Evolutionary conservation across 2,113 vertebrate genomes (phyloP).

Genomic region (Tachysurus vachellii): DNA sequence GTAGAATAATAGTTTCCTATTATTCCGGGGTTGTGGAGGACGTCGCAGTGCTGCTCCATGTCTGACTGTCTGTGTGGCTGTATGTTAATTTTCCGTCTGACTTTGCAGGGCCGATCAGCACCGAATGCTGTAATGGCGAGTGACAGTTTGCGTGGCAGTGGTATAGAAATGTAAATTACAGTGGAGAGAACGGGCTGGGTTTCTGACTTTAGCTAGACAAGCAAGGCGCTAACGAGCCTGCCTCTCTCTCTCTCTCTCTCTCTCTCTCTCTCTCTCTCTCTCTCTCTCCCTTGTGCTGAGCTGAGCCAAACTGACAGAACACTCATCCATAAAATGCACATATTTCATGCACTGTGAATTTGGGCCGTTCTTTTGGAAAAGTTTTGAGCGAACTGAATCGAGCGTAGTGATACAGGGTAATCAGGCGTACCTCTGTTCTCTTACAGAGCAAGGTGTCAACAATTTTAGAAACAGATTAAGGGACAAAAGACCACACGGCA

Average conservation of each 20-base stretch:
- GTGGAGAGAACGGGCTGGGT: constrained; percentile 1
- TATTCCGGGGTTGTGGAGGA: constrained; percentile 12
- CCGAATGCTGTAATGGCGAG: constrained; percentile 23
- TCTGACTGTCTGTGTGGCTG: constrained; percentile 28
- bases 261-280: neutral
- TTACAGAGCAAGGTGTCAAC: constrained; percentile 18
- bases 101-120: constrained; percentile 40
- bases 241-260: constrained; percentile 9
- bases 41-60: neutral
- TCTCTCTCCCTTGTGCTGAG: neutral
- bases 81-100: constrained; percentile 48
- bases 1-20: neutral
- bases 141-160: constrained; percentile 26
- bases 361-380: neutral
- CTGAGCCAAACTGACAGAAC: constrained; percentile 32
- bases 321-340: constrained; percentile 49
- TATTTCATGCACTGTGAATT: constrained; percentile 45
- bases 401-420: constrained; percentile 38
- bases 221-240: constrained; percentile 40
- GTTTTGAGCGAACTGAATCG: constrained; percentile 12
- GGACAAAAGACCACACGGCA: neutral
- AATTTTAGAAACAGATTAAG: constrained; percentile 20
- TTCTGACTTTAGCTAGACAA: constrained; percentile 19
- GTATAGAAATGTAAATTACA: constrained; percentile 39
- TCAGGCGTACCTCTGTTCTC: neutral